These are phyloP conservation scores for Drosophila virilis DNA, from an alignment of 1,140 invertebrate genomes.

Conservation along the genomic window DNA sequence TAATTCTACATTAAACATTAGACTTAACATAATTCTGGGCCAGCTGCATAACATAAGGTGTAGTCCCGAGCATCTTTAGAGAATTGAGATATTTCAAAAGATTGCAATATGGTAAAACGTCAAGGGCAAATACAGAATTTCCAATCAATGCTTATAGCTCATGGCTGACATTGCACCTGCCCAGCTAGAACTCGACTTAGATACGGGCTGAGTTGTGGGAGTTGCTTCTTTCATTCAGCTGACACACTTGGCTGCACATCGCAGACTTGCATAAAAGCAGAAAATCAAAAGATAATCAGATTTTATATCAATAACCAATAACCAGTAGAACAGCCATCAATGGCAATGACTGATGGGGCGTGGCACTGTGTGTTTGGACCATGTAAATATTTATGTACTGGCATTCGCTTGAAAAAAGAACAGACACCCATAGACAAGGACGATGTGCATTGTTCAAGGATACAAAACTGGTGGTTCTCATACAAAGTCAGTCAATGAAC, in stretches of 20 bases:
- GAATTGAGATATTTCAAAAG: too few relatives aligned
- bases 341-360: constrained; percentile 23
- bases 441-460: constrained; percentile 46
- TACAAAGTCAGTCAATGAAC: constrained; percentile 67
- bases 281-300: constrained; percentile 39
- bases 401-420: constrained; percentile 16
- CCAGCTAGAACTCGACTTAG: background rate
- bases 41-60: too few relatives aligned
- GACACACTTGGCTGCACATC: constrained; percentile 41
- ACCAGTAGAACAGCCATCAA: constrained; percentile 31
- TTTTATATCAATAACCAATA: constrained; percentile 58
- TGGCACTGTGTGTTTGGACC: background rate
- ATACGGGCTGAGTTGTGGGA: background rate
- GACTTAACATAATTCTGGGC: too few relatives aligned
- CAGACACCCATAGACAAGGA: constrained; percentile 11
- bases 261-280: constrained; percentile 23
- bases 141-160: background rate
- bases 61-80: too few relatives aligned
- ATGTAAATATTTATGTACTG: constrained; percentile 17
- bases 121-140: too few relatives aligned
- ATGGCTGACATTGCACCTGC: background rate
- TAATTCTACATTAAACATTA: too few relatives aligned
- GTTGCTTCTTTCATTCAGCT: constrained; percentile 11
- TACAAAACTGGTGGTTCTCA: constrained; percentile 35
- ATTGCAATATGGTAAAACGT: too few relatives aligned